phyloP scores from a whole-genome alignment of 1,140 invertebrate genomes.

The Nomia melanderi region DNA sequence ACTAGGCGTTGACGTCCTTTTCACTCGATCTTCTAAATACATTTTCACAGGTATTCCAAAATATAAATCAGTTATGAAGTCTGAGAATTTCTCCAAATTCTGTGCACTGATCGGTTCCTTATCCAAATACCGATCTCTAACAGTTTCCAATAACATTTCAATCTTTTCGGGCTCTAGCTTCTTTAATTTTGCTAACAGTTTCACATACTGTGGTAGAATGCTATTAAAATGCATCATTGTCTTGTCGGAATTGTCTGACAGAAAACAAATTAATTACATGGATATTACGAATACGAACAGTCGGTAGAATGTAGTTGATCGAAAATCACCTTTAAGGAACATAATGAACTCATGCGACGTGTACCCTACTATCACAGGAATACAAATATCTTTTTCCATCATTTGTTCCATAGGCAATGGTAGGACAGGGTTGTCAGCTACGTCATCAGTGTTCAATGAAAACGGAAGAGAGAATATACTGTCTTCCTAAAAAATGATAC shows the following conservation, averaged over 20 bases:
- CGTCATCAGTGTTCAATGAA: constrained; percentile 20
- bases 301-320: not conserved
- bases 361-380: constrained; percentile 56
- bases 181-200: not conserved
- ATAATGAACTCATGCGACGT: constrained; percentile 47
- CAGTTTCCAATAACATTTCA: not conserved
- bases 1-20: constrained; percentile 61
- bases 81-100: constrained; percentile 68
- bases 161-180: constrained; percentile 21
- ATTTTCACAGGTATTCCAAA: constrained; percentile 73
- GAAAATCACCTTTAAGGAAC: constrained; percentile 40
- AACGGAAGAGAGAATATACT: not conserved
- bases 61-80: constrained; percentile 79
- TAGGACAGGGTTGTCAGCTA: constrained; percentile 42
- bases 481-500: not conserved
- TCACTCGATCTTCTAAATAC: constrained; percentile 73
- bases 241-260: not conserved
- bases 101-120: constrained; percentile 67
- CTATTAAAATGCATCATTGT: not conserved
- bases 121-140: constrained; percentile 69
- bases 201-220: constrained; percentile 7
- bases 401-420: constrained; percentile 34
- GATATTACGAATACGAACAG: not conserved
- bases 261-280: no score
- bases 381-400: not conserved